Percentiles rank a stretch among this genome's conserved stretches.
phyloP scores from a whole-genome alignment of 1,140 invertebrate genomes.

The Drosophila athabasca region DNA sequence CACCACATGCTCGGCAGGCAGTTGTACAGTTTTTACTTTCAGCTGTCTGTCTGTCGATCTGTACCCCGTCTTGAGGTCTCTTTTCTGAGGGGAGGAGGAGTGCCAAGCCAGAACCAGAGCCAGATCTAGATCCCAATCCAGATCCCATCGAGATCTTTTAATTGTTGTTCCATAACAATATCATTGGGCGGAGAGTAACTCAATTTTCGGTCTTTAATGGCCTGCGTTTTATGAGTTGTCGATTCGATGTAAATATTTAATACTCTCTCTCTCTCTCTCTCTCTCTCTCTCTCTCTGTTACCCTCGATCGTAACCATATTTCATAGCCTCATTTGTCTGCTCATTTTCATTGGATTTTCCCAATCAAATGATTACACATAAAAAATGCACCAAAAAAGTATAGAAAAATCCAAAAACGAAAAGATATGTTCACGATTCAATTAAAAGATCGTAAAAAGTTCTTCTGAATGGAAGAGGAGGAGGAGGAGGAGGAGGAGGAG shows the following conservation, averaged over 20 bases:
- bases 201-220: slow-evolving; percentile 22
- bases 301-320: slow-evolving; percentile 54
- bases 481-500: slow-evolving; percentile 27
- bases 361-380: slow-evolving; percentile 45
- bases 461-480: slow-evolving; percentile 32
- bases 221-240: slow-evolving; percentile 36
- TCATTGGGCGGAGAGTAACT: slow-evolving; percentile 12
- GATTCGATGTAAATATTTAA: slow-evolving; percentile 65
- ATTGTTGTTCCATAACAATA: slow-evolving; percentile 33
- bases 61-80: neutral
- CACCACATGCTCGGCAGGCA: slow-evolving; percentile 58
- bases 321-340: slow-evolving; percentile 64
- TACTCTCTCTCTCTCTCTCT: slow-evolving; percentile 9
- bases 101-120: slow-evolving; percentile 7
- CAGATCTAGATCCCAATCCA: neutral
- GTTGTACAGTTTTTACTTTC: slow-evolving; percentile 75
- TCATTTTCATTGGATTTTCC: slow-evolving; percentile 38
- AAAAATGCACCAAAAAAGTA: slow-evolving; percentile 15
- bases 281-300: neutral
- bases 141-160: slow-evolving; percentile 1
- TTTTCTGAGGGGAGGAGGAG: slow-evolving; percentile 10
- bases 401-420: slow-evolving; percentile 44
- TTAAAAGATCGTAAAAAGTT: slow-evolving; percentile 74
- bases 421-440: slow-evolving; percentile 76
- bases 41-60: slow-evolving; percentile 46